These are phyloP conservation scores for Bombus sibiricus DNA, from an alignment of 1,140 invertebrate species.

Conservation along the genomic window DNA sequence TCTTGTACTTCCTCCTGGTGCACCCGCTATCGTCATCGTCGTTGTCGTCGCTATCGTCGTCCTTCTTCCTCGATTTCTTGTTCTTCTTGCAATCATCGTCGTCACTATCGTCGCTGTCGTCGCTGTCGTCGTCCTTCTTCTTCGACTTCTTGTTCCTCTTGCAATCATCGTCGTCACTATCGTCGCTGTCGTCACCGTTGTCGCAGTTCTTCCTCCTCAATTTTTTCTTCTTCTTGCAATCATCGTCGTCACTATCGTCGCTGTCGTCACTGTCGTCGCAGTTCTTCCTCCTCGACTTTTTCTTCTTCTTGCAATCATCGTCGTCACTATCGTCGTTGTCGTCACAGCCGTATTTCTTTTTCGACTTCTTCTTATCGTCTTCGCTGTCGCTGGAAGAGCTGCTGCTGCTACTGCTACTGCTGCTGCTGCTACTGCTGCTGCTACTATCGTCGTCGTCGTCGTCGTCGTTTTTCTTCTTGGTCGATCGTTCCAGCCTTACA, in stretches of 20 bases:
- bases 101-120: background rate
- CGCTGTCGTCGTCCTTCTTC: background rate
- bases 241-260: slow-evolving; percentile 20
- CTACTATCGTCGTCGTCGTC: slow-evolving; percentile 16
- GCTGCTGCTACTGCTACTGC: slow-evolving; percentile 57
- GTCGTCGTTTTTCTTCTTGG: slow-evolving; percentile 38
- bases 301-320: slow-evolving; percentile 9
- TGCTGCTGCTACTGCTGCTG: slow-evolving; percentile 38
- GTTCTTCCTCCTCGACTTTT: background rate
- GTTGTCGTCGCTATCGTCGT: background rate
- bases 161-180: background rate
- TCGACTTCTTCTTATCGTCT: slow-evolving; percentile 25
- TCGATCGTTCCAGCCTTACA: slow-evolving; percentile 7
- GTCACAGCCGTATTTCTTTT: slow-evolving; percentile 32
- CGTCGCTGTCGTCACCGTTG: background rate
- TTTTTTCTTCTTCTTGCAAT: slow-evolving; percentile 22
- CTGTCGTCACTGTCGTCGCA: slow-evolving; percentile 30
- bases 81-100: background rate
- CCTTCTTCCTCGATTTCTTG: background rate
- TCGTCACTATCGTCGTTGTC: slow-evolving; percentile 57
- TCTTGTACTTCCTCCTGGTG: slow-evolving; percentile 11
- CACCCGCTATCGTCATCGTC: background rate
- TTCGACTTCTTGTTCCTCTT: background rate
- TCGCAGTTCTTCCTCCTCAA: slow-evolving; percentile 1
- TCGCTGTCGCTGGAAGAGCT: slow-evolving; percentile 58